Evolutionary conservation across 2,888 invertebrate species (phyloP).

Genomic region (Cheiracanthium punctorium): DNA sequence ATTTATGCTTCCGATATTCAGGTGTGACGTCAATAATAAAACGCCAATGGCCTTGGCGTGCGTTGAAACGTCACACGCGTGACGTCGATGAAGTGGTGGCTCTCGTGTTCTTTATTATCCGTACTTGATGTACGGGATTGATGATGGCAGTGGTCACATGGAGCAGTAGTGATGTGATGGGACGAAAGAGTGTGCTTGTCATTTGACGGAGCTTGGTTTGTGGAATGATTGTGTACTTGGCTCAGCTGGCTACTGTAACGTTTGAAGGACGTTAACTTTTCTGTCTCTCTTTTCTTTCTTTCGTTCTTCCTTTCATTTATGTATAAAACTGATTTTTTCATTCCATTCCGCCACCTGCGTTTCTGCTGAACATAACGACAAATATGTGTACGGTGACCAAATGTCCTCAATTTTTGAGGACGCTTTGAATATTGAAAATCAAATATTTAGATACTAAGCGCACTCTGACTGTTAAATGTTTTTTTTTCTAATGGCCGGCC

Average conservation of each 20-base stretch:
- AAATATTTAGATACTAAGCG: no score
- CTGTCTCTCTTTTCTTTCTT: not conserved
- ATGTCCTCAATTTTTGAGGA: no score
- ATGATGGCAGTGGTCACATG: not conserved
- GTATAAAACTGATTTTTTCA: no score
- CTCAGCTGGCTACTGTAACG: not conserved
- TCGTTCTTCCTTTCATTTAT: no score
- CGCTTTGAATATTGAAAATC: no score
- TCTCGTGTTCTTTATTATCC: not conserved
- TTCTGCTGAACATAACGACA: no score
- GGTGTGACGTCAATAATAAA: conserved; percentile 15
- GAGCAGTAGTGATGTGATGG: not conserved
- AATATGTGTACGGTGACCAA: no score
- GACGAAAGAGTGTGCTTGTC: not conserved
- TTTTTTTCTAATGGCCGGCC: no score
- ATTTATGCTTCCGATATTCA: conserved; percentile 1
- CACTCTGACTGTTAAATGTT: no score
- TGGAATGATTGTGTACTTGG: conserved; percentile 11
- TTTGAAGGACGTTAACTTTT: not conserved
- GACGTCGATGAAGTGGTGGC: not conserved
- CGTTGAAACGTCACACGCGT: not conserved
- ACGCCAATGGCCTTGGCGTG: not conserved
- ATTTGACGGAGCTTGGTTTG: not conserved
- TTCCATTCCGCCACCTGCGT: not conserved
- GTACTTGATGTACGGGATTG: not conserved